Base-by-base conservation (phyloP, 2,113 vertebrate species). In the Daphoenositta chrysoptera region DNA sequence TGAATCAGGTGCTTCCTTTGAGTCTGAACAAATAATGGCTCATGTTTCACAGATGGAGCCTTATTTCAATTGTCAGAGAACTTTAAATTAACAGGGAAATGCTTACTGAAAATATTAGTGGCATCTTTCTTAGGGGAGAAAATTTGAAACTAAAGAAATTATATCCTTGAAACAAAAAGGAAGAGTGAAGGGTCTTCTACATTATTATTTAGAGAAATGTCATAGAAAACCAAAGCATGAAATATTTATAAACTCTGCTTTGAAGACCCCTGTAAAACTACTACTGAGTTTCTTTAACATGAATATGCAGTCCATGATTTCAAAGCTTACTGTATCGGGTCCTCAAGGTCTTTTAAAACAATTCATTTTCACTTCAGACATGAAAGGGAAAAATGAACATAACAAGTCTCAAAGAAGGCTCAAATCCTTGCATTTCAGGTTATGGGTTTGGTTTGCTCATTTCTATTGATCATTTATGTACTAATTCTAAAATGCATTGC, bases 161-260 rank as follows among this genome's bases (percentile, higher is more conserved):
- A 48, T 72, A 96, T 93, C 90, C 93, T 97, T 97, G 94, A 97
- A 96, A 93, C 45, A 73, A 70, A 89, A 86, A 95, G 72, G 44
- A 81, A 85, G 61, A 95, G 83, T 45, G 39, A 94, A 89, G n/a
- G 63, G 85, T 88, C 90, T 92, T 87, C 78, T 63, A 87, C 82
- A 81, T 78, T 81, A 78, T 82, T 95, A 95, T 93, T 94, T 95
- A 84, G 83, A 80, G 78, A 95, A 94, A 94, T 88, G 56, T 79
- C 94, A 94, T 70, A 87, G 94, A 97, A 97, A 96, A 96, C 40
- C 83, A 81, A 96, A 90, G 60, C 93, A 97, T 95, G 71, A 95
- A 97, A 97, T 94, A 98, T 97, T 97, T 96, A 97, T 97, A 97
- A 97, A 97, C 71, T 93, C 76, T 93, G 53, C 90, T 97, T 96